Conservation (phyloP, 1,140 invertebrate species). For the Drosophila obscura region DNA sequence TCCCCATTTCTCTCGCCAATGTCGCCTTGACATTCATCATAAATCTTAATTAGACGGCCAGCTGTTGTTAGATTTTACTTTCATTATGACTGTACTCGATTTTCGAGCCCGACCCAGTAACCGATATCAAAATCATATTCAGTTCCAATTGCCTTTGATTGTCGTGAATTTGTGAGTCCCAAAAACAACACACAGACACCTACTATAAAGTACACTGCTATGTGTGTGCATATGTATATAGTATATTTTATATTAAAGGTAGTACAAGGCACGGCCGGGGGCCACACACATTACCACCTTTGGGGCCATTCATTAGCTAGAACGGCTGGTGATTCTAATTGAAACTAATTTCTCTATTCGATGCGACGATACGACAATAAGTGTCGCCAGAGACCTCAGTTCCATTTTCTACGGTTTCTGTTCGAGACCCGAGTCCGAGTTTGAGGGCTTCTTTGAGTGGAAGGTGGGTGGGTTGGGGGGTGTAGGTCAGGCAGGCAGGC, state of each 20-base stretch:
- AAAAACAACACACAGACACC: background rate
- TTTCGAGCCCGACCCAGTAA: conserved; percentile 23
- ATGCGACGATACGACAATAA: background rate
- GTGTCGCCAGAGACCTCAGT: background rate
- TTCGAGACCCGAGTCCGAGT: too few species aligned
- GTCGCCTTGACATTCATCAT: conserved; percentile 60
- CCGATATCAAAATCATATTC: conserved; percentile 40
- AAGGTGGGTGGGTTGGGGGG: background rate
- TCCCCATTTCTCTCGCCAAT: background rate
- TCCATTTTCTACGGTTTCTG: conserved; percentile 3
- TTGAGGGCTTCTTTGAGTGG: background rate
- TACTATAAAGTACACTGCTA: background rate
- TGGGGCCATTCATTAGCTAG: conserved; percentile 53
- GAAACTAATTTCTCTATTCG: conserved; percentile 48
- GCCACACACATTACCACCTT: conserved; percentile 21
- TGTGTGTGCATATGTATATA: too few species aligned
- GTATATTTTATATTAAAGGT: too few species aligned
- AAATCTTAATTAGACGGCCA: conserved; percentile 58
- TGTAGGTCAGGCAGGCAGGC: background rate
- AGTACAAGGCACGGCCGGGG: too few species aligned
- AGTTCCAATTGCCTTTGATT: conserved; percentile 7
- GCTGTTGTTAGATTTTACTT: conserved; percentile 30
- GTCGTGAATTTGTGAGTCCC: background rate
- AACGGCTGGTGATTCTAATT: conserved; percentile 42
- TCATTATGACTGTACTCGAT: conserved; percentile 17